Evolutionary conservation across 2,113 vertebrate genomes (phyloP).

Genomic region (Chauna torquata): DNA sequence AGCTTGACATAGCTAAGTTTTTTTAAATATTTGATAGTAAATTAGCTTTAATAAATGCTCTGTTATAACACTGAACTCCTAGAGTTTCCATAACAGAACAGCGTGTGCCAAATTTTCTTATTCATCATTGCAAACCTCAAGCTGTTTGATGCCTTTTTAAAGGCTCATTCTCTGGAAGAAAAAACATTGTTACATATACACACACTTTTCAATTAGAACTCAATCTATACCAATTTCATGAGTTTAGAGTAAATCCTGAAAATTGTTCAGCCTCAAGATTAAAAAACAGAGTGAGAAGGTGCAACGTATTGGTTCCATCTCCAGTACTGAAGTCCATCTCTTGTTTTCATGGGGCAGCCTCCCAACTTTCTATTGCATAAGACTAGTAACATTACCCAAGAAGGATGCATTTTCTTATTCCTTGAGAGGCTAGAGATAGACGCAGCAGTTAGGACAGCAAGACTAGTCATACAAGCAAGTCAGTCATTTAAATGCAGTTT

Average conservation of each 20-base stretch:
- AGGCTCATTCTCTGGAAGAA: neutral
- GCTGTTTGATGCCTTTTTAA: neutral
- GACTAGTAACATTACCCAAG: neutral
- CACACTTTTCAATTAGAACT: neutral
- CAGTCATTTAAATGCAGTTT: neutral
- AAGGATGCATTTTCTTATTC: neutral
- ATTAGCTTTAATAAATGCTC: neutral
- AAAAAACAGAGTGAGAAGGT: neutral
- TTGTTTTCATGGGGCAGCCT: neutral
- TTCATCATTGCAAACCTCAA: neutral
- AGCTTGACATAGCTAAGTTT: neutral
- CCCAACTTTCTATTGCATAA: neutral
- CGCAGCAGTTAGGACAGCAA: neutral
- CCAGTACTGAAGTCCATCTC: neutral
- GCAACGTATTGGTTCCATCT: neutral
- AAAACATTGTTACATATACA: neutral
- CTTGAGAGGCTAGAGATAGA: neutral
- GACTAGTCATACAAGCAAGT: neutral
- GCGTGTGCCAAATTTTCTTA: neutral
- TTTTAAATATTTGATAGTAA: neutral
- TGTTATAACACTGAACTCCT: neutral
- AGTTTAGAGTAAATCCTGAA: neutral
- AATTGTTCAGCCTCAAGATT: neutral
- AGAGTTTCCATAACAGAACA: neutral
- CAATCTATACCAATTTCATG: neutral